Evolutionary conservation across 2,888 invertebrate genomes (phyloP), one percentile per base, ranked within the genome.

Genomic region (Dioctria linearis): DNA sequence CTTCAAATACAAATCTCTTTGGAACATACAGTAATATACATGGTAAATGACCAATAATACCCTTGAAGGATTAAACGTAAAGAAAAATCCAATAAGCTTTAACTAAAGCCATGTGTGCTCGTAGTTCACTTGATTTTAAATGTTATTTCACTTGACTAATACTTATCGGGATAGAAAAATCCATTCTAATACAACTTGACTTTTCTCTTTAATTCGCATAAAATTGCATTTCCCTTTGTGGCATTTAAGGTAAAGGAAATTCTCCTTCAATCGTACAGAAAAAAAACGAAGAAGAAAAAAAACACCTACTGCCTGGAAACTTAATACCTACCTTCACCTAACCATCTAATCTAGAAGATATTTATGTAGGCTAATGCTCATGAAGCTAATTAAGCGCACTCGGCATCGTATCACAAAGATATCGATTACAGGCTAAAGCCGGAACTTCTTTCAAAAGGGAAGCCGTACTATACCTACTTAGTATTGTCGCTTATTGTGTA

Each of bases 371-470:
- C 59, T 75, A 75, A 75, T 75, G 73, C 73, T 75, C 59, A 75
- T 59, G 73, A 75, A 75, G 73, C 73, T 75, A 75, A 75, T 75
- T 75, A 75, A 75, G 73, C 73, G 59, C 59, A 75, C 59, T 75
- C 73, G 73, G 73, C 73, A 59, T 75, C 73, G 73, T 59, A 75
- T 75, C 73, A 75, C 73, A 75, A 59, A 59, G 73, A 51, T 75
- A 75, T 75, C 73, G 73, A 75, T 75, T 75, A 43, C 73, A 75
- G 59, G 73, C 59, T 75, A 8, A 59, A 75, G 59, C 73, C 73
- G 73, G 73, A 75, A 75, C 73, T 75, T 59, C 57, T 59, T 59
- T 42, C 73, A 75, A 75, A 25, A 75, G 73, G 59, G 73, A 75
- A 75, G 73, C 73, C 73, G n/a, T 75, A 75, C 42, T 25, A 25